Base-by-base conservation (phyloP, 2,113 vertebrate genomes). In the Hippocampus mohnikei region DNA sequence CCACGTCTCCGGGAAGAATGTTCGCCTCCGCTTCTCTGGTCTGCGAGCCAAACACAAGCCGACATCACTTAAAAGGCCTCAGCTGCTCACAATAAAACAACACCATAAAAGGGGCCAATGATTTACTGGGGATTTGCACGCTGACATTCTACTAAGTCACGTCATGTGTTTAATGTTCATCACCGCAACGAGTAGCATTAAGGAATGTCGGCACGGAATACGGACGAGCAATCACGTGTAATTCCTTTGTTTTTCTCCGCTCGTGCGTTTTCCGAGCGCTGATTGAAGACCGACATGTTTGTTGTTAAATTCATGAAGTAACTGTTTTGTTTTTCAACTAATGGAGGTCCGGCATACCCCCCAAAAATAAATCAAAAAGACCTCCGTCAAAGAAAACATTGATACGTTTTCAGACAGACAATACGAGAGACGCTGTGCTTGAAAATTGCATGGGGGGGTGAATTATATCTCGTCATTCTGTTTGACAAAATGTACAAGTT, bases 1-100 rank as follows among this genome's bases (percentile, higher is more conserved):
- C 95, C 95, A 96, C 0, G 95, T 97, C 86, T 97, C 95, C 0
- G 95, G 95, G 85, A 97, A 97, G 82, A 95, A 97, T 1, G 95
- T 96, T 18, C 95, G 93, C 77, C 91, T 94, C 40, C 89, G 94
- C 87, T 92, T 97, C 90, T 96, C 95, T 61, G 93, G 87, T 87
- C 95, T 96, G 85, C 59, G 83, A 75, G 80, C 87, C 16, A 88
- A 83, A 86, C 74, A 90, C 81, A 86, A 74, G 69, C 75, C 71
- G 84, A 85, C 77, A 79, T 88, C 76, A 88, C 76, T 76, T 18
- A 81, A 85, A 74, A 78, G 70, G 70, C 77, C 61, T 87, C 82
- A 80, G 81, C 81, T 83, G 84, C 60, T 79, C 75, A 84, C 77
- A 83, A 82, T 81, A 81, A 77, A 85, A 81, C 63, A 85, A 76